These are phyloP conservation scores for Rhinolophus sinicus DNA, from an alignment of 2,113 vertebrate genomes.

Conservation along the genomic window DNA sequence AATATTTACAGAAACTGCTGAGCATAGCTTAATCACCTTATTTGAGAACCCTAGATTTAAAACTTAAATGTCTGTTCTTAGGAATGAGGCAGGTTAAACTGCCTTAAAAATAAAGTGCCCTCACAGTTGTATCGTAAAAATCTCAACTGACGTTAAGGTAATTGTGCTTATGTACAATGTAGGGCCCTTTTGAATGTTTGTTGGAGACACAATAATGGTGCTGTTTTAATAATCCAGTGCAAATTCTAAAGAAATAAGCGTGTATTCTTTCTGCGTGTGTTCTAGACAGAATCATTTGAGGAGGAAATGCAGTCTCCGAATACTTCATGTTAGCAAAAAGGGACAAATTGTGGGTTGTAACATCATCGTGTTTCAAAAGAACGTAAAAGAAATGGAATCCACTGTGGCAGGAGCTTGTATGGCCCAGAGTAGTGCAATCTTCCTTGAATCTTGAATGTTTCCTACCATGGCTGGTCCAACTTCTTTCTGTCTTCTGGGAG, in stretches of 20 bases:
- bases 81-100: conserved; percentile 69
- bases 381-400: neutral
- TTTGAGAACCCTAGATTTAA: conserved; percentile 71
- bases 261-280: conserved; percentile 38
- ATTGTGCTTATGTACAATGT: conserved; percentile 75
- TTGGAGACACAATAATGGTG: conserved; percentile 58
- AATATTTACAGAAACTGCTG: conserved; percentile 79
- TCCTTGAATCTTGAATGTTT: neutral
- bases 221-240: conserved; percentile 66
- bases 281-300: conserved; percentile 37
- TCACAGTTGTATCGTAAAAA: conserved; percentile 71
- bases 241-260: conserved; percentile 67
- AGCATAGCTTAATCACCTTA: conserved; percentile 75
- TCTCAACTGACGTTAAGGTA: conserved; percentile 75
- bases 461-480: neutral
- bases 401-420: neutral
- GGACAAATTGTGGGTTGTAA: neutral
- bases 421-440: too few species aligned
- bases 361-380: conserved; percentile 22
- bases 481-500: neutral
- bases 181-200: conserved; percentile 67
- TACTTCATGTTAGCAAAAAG: neutral
- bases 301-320: neutral
- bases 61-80: conserved; percentile 66
- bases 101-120: conserved; percentile 75